These are phyloP conservation scores for Melipona beecheii DNA, from an alignment of 2,888 invertebrate species.

Conservation along the genomic window DNA sequence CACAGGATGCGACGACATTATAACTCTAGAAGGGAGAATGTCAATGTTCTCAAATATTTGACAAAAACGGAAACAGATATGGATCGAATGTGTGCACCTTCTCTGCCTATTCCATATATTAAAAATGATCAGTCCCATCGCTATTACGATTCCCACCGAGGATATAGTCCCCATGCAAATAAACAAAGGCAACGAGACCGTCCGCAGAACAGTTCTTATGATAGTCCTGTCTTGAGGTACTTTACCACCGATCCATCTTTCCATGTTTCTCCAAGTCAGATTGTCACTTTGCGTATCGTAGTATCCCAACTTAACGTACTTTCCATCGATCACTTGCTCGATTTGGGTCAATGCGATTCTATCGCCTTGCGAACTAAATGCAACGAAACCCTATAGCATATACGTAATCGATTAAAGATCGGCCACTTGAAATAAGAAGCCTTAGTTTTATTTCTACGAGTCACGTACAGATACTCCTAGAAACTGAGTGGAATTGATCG, in stretches of 20 bases:
- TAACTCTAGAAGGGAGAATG: slow-evolving; percentile 85
- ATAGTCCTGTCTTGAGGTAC: slow-evolving; percentile 98
- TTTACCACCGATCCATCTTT: slow-evolving; percentile 96
- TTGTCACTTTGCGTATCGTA: slow-evolving; percentile 98
- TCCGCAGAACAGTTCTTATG: slow-evolving; percentile 92
- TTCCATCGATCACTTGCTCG: slow-evolving; percentile 97
- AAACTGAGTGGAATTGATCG: slow-evolving; percentile 99
- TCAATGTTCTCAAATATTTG: neutral
- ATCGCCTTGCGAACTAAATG: slow-evolving; percentile 99
- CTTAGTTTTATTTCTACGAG: slow-evolving; percentile 3
- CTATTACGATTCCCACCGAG: slow-evolving; percentile 93
- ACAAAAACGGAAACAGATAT: too few species aligned
- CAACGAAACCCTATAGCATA: slow-evolving; percentile 93
- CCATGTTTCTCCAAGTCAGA: slow-evolving; percentile 96
- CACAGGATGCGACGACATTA: slow-evolving; percentile 97
- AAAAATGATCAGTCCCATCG: slow-evolving; percentile 94
- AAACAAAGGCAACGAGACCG: slow-evolving; percentile 95
- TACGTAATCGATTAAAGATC: slow-evolving; percentile 44
- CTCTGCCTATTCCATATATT: slow-evolving; percentile 96
- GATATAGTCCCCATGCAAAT: slow-evolving; percentile 97
- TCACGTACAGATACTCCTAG: slow-evolving; percentile 97
- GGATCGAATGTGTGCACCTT: slow-evolving; percentile 87
- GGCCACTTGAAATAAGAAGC: neutral
- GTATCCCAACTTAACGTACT: slow-evolving; percentile 96
- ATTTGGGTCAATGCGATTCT: slow-evolving; percentile 99